Conservation (phyloP, 1,140 invertebrate species). For the Temnothorax nylanderi region DNA sequence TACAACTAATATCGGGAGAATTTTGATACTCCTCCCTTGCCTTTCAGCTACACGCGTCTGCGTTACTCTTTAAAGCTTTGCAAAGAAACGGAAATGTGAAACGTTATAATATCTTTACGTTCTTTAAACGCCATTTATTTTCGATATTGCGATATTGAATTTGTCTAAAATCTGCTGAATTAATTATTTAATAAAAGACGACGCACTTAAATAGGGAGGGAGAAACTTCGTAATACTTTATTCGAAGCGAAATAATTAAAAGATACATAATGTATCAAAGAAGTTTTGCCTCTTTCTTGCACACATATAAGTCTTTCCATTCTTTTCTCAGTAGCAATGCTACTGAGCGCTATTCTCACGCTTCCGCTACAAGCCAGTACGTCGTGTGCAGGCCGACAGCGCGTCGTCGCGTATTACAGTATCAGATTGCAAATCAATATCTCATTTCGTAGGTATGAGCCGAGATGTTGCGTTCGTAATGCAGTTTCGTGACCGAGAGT, state of each 20-base stretch:
- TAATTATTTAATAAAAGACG: too few species aligned
- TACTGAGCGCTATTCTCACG: too few species aligned
- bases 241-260: too few species aligned
- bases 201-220: too few species aligned
- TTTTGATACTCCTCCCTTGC: constrained; percentile 7
- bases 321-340: too few species aligned
- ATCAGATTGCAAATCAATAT: constrained; percentile 84
- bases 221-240: too few species aligned
- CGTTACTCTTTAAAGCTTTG: constrained; percentile 33
- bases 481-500: constrained; percentile 78
- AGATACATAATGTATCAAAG: too few species aligned
- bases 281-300: too few species aligned
- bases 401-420: constrained; percentile 76
- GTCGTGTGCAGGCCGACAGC: constrained; percentile 67
- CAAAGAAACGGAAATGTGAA: constrained; percentile 1
- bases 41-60: constrained; percentile 39
- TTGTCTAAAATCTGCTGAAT: too few species aligned
- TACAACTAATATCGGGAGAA: constrained; percentile 73
- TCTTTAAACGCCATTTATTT: not conserved
- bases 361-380: constrained; percentile 53
- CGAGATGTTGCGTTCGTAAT: constrained; percentile 81
- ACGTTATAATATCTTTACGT: not conserved
- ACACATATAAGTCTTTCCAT: too few species aligned
- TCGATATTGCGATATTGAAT: too few species aligned
- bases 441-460: constrained; percentile 82